Percentiles rank a stretch among this genome's conserved stretches.
Evolutionary conservation across 2,113 vertebrate species (phyloP).

Genomic region (Apistogramma diplotaenia): DNA sequence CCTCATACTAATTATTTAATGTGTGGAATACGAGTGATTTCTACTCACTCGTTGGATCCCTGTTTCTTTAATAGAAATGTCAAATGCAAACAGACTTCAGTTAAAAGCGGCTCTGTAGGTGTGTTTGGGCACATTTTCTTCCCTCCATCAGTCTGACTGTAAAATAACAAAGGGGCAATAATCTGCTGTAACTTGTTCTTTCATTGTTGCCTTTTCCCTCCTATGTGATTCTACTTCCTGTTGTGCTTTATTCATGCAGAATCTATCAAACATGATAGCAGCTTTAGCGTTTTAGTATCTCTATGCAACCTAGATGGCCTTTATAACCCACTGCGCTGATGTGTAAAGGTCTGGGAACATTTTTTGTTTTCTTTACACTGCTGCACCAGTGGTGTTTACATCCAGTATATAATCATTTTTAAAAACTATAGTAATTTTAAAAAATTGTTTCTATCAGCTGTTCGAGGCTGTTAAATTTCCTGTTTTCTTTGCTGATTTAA

Average conservation of each 20-base stretch:
- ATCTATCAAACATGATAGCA: constrained; percentile 28
- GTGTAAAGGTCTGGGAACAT: constrained; percentile 12
- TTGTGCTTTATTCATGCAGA: constrained; percentile 50
- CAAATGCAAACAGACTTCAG: not conserved
- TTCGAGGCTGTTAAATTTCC: not conserved
- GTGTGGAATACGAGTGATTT: not conserved
- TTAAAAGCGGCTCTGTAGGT: not conserved
- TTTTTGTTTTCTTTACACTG: not conserved
- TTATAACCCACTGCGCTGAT: constrained; percentile 32
- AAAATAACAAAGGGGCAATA: constrained; percentile 58
- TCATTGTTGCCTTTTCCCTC: constrained; percentile 51
- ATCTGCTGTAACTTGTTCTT: constrained; percentile 35
- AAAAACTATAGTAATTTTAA: not conserved
- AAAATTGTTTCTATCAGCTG: too few relatives aligned
- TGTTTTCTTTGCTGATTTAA: not conserved
- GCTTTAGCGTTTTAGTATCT: constrained; percentile 66
- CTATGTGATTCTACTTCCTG: constrained; percentile 29
- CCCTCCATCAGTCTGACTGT: constrained; percentile 30
- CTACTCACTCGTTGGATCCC: not conserved
- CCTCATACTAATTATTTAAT: not conserved
- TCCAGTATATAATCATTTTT: not conserved
- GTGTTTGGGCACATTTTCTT: not conserved
- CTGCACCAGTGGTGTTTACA: not conserved
- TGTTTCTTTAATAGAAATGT: not conserved
- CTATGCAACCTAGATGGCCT: constrained; percentile 65